Percentiles rank a stretch among this genome's conserved stretches.
phyloP scores from a whole-genome alignment of 2,888 invertebrate genomes.

The Prenolepis imparis region DNA sequence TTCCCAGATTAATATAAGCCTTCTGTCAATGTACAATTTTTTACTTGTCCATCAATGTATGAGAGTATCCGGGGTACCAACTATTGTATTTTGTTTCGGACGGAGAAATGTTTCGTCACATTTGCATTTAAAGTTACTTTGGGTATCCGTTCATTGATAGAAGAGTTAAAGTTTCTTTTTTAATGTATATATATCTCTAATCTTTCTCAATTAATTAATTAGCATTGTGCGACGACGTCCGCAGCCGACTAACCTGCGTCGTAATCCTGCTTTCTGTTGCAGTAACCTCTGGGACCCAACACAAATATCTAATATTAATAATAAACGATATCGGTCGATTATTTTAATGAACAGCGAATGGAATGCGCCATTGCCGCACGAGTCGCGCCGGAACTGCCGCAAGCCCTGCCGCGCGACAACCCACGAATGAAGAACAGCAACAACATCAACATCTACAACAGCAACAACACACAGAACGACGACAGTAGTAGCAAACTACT shows the following conservation, averaged over 20 bases:
- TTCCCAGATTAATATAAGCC: background rate
- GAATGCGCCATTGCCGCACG: conserved; percentile 81
- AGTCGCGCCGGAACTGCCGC: conserved; percentile 81
- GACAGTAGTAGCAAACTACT: conserved; percentile 63
- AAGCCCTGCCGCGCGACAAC: conserved; percentile 78
- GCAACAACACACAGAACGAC: conserved; percentile 65
- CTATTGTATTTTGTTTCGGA: no score
- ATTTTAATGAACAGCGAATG: conserved; percentile 84
- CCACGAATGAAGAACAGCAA: conserved; percentile 66
- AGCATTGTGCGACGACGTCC: background rate
- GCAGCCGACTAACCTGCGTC: conserved; percentile 47
- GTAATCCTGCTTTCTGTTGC: conserved; percentile 79
- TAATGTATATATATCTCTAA: background rate
- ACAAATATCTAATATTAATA: conserved; percentile 86
- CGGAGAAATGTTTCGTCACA: no score
- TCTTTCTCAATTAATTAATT: background rate
- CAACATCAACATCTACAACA: conserved; percentile 65
- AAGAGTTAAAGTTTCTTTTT: no score
- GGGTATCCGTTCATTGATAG: no score
- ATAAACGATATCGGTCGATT: conserved; percentile 84
- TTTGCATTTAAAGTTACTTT: no score
- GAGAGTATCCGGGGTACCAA: no score
- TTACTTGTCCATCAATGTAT: no score
- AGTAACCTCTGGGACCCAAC: conserved; percentile 85
- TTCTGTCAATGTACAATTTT: no score